These are phyloP conservation scores for Apoderus coryli DNA, from an alignment of 2,888 invertebrate species.

Conservation along the genomic window DNA sequence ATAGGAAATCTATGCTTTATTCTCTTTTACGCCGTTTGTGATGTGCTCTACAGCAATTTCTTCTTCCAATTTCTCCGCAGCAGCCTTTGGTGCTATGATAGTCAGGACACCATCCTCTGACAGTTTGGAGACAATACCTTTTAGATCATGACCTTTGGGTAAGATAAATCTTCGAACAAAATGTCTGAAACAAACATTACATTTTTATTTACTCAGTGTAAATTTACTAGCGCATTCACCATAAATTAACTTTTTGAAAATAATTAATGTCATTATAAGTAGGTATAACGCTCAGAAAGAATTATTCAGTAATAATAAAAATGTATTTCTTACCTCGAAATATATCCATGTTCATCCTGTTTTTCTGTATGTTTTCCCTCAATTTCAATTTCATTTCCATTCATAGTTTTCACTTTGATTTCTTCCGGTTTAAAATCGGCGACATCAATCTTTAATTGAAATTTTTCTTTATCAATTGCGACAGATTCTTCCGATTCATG, in stretches of 20 bases:
- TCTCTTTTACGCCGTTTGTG: too few species aligned
- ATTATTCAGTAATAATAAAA: too few species aligned
- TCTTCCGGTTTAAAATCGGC: constrained; percentile 64
- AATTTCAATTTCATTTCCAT: constrained; percentile 48
- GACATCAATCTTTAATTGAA: constrained; percentile 58
- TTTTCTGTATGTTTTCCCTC: constrained; percentile 69
- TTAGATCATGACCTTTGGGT: constrained; percentile 61
- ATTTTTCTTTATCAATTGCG: constrained; percentile 50
- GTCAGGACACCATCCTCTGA: constrained; percentile 64
- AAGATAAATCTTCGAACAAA: constrained; percentile 61
- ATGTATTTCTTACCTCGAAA: too few species aligned
- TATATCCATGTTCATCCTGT: constrained; percentile 58
- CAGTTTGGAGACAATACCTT: constrained; percentile 55
- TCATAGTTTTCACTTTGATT: constrained; percentile 61
- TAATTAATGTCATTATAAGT: too few species aligned
- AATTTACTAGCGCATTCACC: too few species aligned
- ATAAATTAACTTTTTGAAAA: too few species aligned
- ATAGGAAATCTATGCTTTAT: too few species aligned
- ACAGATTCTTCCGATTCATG: constrained; percentile 28
- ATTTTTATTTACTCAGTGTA: too few species aligned
- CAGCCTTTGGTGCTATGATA: constrained; percentile 45
- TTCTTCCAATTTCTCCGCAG: constrained; percentile 20
- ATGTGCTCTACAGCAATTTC: constrained; percentile 19
- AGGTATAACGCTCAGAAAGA: too few species aligned
- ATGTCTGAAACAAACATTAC: too few species aligned